phyloP scores from a whole-genome alignment of 2,888 invertebrate genomes.

The Phalera bucephala region DNA sequence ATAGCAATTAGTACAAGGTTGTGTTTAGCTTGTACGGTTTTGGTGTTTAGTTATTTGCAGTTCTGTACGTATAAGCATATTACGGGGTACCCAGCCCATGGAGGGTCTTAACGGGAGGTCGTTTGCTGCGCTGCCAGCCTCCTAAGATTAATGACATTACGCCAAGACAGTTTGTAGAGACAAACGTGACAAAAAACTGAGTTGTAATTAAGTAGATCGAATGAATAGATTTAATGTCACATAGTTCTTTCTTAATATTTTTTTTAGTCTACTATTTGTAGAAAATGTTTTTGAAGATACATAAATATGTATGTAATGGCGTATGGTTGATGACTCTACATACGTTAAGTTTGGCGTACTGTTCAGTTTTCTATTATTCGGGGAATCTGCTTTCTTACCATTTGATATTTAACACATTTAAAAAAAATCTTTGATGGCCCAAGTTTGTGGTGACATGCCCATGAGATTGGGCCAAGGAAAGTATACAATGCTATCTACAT shows the following conservation, averaged over 20 bases:
- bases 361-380: no score
- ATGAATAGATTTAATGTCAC: constrained; percentile 36
- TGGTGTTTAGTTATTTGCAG: constrained; percentile 64
- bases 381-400: no score
- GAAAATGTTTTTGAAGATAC: no score
- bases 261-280: no score
- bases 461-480: no score
- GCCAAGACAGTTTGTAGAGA: constrained; percentile 73
- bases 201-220: constrained; percentile 61
- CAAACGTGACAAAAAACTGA: constrained; percentile 69
- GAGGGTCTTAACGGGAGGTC: constrained; percentile 79
- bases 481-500: no score
- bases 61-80: constrained; percentile 65
- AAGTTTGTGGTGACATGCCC: no score
- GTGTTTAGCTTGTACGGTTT: constrained; percentile 61
- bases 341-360: no score
- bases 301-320: no score
- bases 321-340: no score
- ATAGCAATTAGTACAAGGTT: constrained; percentile 72
- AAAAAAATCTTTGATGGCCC: no score
- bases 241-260: constrained; percentile 9
- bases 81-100: constrained; percentile 69
- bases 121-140: constrained; percentile 78
- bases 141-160: constrained; percentile 79
- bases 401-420: no score